Evolutionary conservation across 2,113 vertebrate species (phyloP).

Genomic region (Passerina amoena): DNA sequence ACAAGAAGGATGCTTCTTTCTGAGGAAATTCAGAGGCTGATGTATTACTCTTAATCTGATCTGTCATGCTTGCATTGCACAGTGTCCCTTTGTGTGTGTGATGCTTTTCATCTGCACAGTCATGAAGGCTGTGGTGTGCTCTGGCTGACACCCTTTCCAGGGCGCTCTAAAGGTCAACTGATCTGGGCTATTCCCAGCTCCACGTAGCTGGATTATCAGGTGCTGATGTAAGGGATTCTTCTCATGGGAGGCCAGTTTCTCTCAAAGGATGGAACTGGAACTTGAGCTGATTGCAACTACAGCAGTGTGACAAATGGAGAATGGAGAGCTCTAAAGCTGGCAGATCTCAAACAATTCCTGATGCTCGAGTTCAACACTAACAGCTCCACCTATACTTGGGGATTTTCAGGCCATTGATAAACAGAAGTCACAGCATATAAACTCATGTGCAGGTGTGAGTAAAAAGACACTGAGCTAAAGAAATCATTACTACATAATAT

Average conservation of each 20-base stretch:
- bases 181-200: neutral
- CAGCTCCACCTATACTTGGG: neutral
- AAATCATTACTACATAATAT: neutral
- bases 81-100: neutral
- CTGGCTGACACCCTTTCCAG: neutral
- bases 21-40: neutral
- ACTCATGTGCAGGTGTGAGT: neutral
- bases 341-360: neutral
- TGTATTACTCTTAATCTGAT: neutral
- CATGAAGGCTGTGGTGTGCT: neutral
- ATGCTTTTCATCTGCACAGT: neutral
- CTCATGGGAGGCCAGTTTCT: neutral
- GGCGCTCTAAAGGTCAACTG: neutral
- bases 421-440: neutral
- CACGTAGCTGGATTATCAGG: neutral
- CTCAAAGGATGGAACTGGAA: neutral
- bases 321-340: neutral
- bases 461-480: neutral
- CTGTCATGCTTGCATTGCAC: neutral
- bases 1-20: neutral
- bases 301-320: neutral
- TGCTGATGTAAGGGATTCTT: neutral
- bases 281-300: neutral
- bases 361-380: neutral
- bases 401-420: neutral